Evolutionary conservation across 2,888 invertebrate genomes (phyloP).

Genomic region (Iphiclides podalirius): DNA sequence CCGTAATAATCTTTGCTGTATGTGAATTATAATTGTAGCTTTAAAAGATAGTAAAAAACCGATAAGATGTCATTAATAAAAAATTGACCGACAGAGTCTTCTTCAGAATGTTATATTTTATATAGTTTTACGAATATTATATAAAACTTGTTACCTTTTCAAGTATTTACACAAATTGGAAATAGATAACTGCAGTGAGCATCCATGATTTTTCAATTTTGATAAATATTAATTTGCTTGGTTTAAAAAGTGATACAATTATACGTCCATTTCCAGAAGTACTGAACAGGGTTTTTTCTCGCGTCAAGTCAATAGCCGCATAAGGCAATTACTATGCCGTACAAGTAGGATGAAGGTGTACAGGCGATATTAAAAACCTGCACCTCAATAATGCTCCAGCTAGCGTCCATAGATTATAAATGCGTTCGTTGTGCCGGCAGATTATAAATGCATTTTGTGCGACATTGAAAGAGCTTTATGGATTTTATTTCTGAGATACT

Average conservation of each 20-base stretch:
- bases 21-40: no score
- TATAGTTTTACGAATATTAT: no score
- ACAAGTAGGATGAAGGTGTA: conserved; percentile 52
- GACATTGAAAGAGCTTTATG: conserved; percentile 5
- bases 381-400: conserved; percentile 29
- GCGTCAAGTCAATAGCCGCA: conserved; percentile 36
- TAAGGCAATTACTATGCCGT: conserved; percentile 53
- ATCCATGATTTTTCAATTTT: no score
- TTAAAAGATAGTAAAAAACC: no score
- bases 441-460: conserved; percentile 15
- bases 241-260: conserved; percentile 17
- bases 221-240: no score
- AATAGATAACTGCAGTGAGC: no score
- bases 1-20: no score
- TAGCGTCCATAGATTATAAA: conserved; percentile 15
- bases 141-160: no score
- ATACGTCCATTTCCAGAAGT: conserved; percentile 6
- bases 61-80: no score
- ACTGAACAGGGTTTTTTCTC: conserved; percentile 40
- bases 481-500: neutral
- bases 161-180: no score
- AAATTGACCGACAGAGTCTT: no score
- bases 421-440: conserved; percentile 6
- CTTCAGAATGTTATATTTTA: no score
- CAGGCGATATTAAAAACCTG: conserved; percentile 41